Conservation (phyloP, 2,888 invertebrate species). For the Rhamnusium bicolor region DNA sequence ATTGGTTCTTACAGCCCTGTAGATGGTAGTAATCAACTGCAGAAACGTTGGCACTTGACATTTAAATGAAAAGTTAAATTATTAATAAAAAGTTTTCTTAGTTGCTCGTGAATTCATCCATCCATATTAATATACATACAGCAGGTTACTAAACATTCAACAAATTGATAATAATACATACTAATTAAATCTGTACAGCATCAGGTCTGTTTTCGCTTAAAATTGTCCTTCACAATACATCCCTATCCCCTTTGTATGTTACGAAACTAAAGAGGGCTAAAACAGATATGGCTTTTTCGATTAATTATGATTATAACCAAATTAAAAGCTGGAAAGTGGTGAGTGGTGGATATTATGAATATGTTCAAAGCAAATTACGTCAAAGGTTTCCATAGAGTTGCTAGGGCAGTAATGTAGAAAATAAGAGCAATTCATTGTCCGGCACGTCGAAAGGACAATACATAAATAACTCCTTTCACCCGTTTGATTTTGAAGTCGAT, state of each 20-base stretch:
- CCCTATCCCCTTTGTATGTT: constrained; percentile 1
- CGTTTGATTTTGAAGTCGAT: constrained; percentile 53
- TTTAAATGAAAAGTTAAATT: too few species aligned
- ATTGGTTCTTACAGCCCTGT: too few species aligned
- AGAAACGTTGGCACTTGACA: too few species aligned
- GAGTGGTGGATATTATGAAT: constrained; percentile 44
- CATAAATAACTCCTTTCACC: constrained; percentile 39
- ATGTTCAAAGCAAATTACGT: constrained; percentile 57
- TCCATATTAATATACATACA: too few species aligned
- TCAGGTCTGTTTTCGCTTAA: background rate
- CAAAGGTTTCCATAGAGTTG: constrained; percentile 59
- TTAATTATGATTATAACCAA: constrained; percentile 51
- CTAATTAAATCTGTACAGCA: too few species aligned
- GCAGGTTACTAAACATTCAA: too few species aligned
- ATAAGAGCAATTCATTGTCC: constrained; percentile 44
- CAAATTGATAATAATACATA: too few species aligned
- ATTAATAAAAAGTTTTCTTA: too few species aligned
- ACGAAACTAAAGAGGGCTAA: constrained; percentile 39
- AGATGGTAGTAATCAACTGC: too few species aligned
- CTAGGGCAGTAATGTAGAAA: constrained; percentile 42
- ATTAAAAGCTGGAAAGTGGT: constrained; percentile 49
- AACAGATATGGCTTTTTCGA: constrained; percentile 52
- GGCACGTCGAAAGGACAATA: constrained; percentile 38
- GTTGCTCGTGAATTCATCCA: too few species aligned
- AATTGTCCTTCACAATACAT: background rate